Evolutionary conservation across 2,888 invertebrate species (phyloP).

Genomic region (Lycaena phlaeas): DNA sequence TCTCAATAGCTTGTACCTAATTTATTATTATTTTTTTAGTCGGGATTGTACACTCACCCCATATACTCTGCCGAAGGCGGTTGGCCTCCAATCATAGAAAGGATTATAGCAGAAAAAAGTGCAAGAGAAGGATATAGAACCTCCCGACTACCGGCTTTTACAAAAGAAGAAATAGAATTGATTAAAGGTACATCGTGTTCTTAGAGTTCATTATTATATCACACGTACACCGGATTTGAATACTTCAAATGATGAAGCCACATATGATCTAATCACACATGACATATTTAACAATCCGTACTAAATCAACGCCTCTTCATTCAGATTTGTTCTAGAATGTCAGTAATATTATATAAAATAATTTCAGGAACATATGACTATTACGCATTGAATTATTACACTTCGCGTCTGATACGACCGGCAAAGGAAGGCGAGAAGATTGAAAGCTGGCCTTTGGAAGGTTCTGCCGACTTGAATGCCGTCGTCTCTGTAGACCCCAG

Average conservation of each 20-base stretch:
- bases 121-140: slow-evolving; percentile 6
- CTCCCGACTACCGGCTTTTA: slow-evolving; percentile 12
- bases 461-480: neutral
- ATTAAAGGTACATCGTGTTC: slow-evolving; percentile 10
- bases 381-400: slow-evolving; percentile 7
- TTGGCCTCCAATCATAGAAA: slow-evolving; percentile 10
- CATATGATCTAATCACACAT: no score
- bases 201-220: no score
- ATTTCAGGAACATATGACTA: slow-evolving; percentile 7
- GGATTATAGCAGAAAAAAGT: slow-evolving; percentile 6
- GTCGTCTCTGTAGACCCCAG: neutral
- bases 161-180: slow-evolving; percentile 9
- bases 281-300: no score
- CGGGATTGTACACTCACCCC: slow-evolving; percentile 9
- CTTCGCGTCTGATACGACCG: neutral
- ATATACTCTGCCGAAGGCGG: slow-evolving; percentile 12
- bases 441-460: neutral
- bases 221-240: no score
- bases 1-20: no score
- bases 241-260: neutral
- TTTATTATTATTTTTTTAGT: no score
- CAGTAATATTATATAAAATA: neutral
- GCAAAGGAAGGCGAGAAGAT: neutral
- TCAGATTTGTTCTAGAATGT: no score
- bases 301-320: no score